Evolutionary conservation across 1,140 invertebrate genomes (phyloP).

Genomic region (Meteorus sp.): DNA sequence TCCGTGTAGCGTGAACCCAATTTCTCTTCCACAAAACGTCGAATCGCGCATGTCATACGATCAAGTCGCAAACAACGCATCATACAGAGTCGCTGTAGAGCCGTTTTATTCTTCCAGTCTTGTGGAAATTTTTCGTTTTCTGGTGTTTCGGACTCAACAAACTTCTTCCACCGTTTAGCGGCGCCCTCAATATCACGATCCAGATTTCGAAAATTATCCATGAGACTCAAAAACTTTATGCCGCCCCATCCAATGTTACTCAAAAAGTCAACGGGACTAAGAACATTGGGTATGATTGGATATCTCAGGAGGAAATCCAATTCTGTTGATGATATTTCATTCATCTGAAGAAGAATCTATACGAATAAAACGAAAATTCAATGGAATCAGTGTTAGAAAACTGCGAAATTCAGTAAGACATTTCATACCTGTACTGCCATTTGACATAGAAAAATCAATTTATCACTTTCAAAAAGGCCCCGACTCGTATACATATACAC

Average conservation of each 20-base stretch:
- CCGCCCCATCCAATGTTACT: conserved; percentile 86
- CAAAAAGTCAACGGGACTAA: conserved; percentile 83
- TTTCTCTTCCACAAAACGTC: conserved; percentile 81
- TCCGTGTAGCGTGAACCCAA: conserved; percentile 83
- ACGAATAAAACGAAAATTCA: conserved; percentile 22
- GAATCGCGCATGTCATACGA: conserved; percentile 79
- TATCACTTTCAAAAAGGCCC: conserved; percentile 91
- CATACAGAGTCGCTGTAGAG: conserved; percentile 88
- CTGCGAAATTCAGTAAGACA: neutral
- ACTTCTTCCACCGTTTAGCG: conserved; percentile 89
- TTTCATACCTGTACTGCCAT: conserved; percentile 77
- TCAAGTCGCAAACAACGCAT: conserved; percentile 87
- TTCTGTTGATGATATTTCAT: conserved; percentile 72
- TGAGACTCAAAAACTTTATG: conserved; percentile 75
- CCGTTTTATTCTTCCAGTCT: conserved; percentile 93
- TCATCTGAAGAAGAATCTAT: conserved; percentile 69
- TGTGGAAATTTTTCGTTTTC: conserved; percentile 93
- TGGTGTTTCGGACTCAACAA: conserved; percentile 87
- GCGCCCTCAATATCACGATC: conserved; percentile 93
- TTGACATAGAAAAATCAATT: conserved; percentile 88
- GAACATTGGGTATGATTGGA: conserved; percentile 67
- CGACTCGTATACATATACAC: conserved; percentile 87
- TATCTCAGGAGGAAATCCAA: conserved; percentile 88
- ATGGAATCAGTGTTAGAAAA: conserved; percentile 5
- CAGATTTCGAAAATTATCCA: conserved; percentile 83